Evolutionary conservation across 2,888 invertebrate genomes (phyloP), one percentile per base, ranked within the genome.

Genomic region (Lomographa bimaculata): DNA sequence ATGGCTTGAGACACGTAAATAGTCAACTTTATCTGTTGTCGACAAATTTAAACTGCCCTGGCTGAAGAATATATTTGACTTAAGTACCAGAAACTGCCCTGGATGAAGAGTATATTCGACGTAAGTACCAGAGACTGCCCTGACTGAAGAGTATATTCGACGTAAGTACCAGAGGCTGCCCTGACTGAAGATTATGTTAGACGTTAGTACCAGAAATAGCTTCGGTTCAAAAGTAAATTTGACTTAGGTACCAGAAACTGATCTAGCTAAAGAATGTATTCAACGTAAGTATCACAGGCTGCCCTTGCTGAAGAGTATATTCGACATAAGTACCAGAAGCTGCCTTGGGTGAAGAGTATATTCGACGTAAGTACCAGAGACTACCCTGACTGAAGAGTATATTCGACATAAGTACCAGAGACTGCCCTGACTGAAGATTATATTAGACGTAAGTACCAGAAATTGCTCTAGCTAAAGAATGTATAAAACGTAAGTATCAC

Each of bases 21-120:
- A n/a, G n/a, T n/a, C n/a, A n/a, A n/a, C n/a, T n/a, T n/a, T n/a
- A n/a, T n/a, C n/a, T n/a, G n/a, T n/a, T n/a, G n/a, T n/a, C n/a
- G n/a, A n/a, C n/a, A n/a, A n/a, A n/a, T n/a, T n/a, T n/a, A 91
- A 91, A 30, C 71, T 94, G 9, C 91, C 91, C 2, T 93, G 93
- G 90, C 73, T 93, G 1, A 93, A 92, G 46, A 91, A 92, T 21
- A 77, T 85, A 44, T 85, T 56, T 76, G 92, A 79, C 91, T 95
- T 78, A 33, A 77, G 81, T 75, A n/a, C 71, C 79, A 89, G 11
- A 91, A 91, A 30, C 71, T 94, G 9, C 91, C 91, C 2, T 93
- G 93, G 90, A 73, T 93, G 1, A 93, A 92, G 46, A 91, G 93
- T 23, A 77, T 85, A 44, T 85, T 56, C 76, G 92, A 79, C 91